These are phyloP conservation scores for Ennomos fuscantarius DNA, from an alignment of 2,888 invertebrate genomes.

Conservation along the genomic window DNA sequence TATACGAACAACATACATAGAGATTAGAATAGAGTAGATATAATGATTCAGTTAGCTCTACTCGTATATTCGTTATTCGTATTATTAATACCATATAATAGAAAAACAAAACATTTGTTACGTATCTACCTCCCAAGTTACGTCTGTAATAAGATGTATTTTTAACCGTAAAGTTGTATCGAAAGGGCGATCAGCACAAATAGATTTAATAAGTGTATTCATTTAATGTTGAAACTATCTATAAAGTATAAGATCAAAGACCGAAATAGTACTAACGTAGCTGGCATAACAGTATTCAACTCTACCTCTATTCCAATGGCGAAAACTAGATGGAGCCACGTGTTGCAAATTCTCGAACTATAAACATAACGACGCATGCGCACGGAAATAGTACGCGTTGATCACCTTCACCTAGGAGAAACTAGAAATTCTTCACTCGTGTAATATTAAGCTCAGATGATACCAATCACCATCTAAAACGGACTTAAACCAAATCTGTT, in stretches of 20 bases:
- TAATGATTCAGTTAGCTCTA: too few species aligned
- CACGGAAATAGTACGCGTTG: constrained; percentile 75
- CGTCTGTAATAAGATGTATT: too few species aligned
- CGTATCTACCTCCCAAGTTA: too few species aligned
- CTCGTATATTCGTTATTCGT: too few species aligned
- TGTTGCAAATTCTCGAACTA: constrained; percentile 45
- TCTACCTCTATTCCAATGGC: constrained; percentile 58
- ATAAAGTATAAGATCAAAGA: constrained; percentile 50
- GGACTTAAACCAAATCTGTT: background rate
- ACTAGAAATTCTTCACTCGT: constrained; percentile 46
- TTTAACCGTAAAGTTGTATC: too few species aligned
- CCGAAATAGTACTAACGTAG: constrained; percentile 73
- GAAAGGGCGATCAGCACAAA: too few species aligned
- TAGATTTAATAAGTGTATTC: background rate
- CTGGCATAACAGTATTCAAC: constrained; percentile 63
- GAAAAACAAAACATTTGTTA: too few species aligned
- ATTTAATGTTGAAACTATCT: constrained; percentile 51
- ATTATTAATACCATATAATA: too few species aligned
- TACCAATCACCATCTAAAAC: background rate
- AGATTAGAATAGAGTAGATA: too few species aligned
- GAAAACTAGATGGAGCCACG: constrained; percentile 77
- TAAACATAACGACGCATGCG: constrained; percentile 69
- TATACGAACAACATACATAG: too few species aligned
- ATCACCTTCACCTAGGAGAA: constrained; percentile 83
- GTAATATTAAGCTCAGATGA: background rate